These are phyloP conservation scores for Lynx canadensis DNA, from an alignment of 2,113 vertebrate species.

Conservation along the genomic window DNA sequence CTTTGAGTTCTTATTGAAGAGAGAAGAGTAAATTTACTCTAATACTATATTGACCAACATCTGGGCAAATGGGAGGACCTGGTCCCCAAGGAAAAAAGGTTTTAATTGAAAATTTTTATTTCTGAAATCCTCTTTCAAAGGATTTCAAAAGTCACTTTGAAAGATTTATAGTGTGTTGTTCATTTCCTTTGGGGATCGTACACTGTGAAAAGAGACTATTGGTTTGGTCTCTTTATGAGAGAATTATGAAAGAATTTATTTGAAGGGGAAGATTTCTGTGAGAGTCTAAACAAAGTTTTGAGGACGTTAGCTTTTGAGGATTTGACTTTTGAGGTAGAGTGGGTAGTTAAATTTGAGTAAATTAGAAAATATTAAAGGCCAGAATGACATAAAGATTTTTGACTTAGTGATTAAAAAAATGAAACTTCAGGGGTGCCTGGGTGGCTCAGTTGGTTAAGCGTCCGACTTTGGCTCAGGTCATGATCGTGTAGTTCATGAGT, in stretches of 20 bases:
- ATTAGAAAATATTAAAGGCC: slow-evolving; percentile 1
- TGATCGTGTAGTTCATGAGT: too few relatives aligned
- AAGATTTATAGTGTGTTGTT: background rate
- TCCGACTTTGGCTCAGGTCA: too few relatives aligned
- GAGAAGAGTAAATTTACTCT: background rate
- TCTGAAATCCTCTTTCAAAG: background rate
- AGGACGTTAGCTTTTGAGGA: background rate
- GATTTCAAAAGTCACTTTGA: slow-evolving; percentile 8
- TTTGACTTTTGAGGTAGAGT: slow-evolving; percentile 14
- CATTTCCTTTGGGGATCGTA: background rate
- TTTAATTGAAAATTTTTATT: slow-evolving; percentile 11
- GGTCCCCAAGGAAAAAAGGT: background rate
- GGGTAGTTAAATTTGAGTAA: background rate
- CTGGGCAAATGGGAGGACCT: background rate
- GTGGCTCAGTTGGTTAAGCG: too few relatives aligned
- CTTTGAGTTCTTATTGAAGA: background rate
- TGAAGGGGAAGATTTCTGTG: background rate
- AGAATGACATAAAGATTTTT: background rate
- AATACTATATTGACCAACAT: background rate
- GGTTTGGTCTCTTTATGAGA: background rate
- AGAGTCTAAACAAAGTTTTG: background rate
- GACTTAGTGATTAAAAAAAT: background rate
- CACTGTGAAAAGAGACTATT: background rate
- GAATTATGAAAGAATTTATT: background rate
- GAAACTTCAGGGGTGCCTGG: background rate